phyloP scores from a whole-genome alignment of 2,797 vertebrate species.

The Erithacus rubecula region DNA sequence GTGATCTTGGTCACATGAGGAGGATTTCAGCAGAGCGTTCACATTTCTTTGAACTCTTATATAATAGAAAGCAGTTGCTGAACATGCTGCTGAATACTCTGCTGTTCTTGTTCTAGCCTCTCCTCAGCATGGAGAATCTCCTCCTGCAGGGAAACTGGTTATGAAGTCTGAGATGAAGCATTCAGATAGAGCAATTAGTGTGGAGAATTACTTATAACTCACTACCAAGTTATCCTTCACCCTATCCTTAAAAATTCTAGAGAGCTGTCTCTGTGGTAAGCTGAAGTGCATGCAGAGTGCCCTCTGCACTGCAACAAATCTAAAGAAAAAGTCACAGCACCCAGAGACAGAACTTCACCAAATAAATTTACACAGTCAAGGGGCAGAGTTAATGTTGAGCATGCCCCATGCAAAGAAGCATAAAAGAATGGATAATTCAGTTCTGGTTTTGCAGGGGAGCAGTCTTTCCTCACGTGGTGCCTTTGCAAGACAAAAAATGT shows the following conservation, averaged over 20 bases:
- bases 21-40: conserved; percentile 2
- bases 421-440: not conserved
- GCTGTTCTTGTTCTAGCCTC: conserved; percentile 79
- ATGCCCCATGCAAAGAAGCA: not conserved
- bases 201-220: not conserved
- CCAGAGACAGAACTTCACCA: not conserved
- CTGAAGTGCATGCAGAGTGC: not conserved
- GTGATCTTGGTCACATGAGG: conserved; percentile 34
- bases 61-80: conserved; percentile 84
- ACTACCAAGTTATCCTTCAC: not conserved
- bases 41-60: conserved; percentile 88
- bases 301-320: not conserved
- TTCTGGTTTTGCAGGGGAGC: not conserved
- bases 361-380: not conserved
- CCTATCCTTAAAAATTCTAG: not conserved
- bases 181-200: not conserved
- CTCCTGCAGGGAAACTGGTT: conserved; percentile 40
- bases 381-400: not conserved
- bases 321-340: not conserved
- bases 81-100: conserved; percentile 77
- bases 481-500: not conserved
- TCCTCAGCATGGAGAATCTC: conserved; percentile 75
- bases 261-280: not conserved
- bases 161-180: not conserved
- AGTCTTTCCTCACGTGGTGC: not conserved